Evolutionary conservation across 1,140 invertebrate genomes (phyloP).

Genomic region (Drosophila simulans): DNA sequence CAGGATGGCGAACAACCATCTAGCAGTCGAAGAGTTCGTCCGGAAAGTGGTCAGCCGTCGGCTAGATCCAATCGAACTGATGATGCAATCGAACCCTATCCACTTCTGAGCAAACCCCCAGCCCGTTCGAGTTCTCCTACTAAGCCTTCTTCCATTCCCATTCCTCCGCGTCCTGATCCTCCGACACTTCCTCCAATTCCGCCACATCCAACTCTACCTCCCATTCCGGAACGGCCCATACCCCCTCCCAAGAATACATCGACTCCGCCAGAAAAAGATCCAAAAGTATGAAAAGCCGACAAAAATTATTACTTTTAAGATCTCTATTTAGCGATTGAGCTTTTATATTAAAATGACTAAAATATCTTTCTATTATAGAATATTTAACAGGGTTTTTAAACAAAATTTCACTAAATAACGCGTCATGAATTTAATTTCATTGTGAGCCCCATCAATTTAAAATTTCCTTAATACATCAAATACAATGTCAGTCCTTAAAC

Average conservation of each 20-base stretch:
- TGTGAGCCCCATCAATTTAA: neutral
- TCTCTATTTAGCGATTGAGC: too few species aligned
- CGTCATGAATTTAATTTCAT: conserved; percentile 1
- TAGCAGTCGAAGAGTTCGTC: neutral
- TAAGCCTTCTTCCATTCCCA: neutral
- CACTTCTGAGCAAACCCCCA: neutral
- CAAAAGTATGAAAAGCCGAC: neutral
- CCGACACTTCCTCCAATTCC: conserved; percentile 2
- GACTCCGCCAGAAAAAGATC: neutral
- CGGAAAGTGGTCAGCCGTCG: neutral
- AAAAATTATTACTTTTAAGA: conserved; percentile 6
- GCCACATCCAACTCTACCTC: neutral
- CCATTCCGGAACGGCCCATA: neutral
- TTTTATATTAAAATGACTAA: too few species aligned
- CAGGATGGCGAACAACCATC: neutral
- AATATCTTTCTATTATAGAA: too few species aligned
- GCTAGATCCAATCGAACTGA: neutral
- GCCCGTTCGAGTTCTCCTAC: neutral
- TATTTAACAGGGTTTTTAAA: too few species aligned
- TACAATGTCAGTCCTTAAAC: neutral
- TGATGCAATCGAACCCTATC: neutral
- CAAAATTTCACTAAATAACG: neutral
- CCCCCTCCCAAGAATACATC: neutral
- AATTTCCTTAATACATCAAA: neutral
- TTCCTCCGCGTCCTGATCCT: neutral